Percentiles rank a stretch among this genome's conserved stretches.
Conservation (phyloP, 2,113 vertebrate species). For the Hydrochoerus hydrochaeris region DNA sequence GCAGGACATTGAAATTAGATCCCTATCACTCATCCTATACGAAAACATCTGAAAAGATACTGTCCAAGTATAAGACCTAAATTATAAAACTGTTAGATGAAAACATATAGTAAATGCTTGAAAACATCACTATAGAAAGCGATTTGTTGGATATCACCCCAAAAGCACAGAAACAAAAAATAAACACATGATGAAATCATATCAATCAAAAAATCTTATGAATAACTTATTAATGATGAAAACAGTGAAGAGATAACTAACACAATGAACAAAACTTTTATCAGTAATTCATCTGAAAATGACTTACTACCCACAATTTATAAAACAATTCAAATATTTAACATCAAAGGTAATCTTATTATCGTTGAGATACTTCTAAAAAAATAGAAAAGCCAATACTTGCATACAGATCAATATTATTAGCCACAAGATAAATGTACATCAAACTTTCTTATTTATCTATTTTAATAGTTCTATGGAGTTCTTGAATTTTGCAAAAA, state of each 20-base stretch:
- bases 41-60: background rate
- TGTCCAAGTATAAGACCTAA: background rate
- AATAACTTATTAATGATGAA: background rate
- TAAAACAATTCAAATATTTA: background rate
- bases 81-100: background rate
- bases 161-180: no score
- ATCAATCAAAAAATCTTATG: background rate
- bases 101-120: background rate
- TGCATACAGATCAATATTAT: background rate
- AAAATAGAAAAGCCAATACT: background rate
- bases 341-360: background rate
- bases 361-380: background rate
- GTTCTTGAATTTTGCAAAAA: background rate
- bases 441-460: background rate
- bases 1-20: background rate
- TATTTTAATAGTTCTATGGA: background rate
- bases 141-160: no score
- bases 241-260: background rate
- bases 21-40: background rate
- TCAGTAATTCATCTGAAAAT: background rate
- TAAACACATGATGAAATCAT: no score
- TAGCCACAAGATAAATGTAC: background rate
- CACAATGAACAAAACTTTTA: background rate
- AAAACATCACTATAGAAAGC: background rate
- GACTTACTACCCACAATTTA: background rate